Conservation (phyloP, 2,888 invertebrate species). For the Plagodis dolabraria region DNA sequence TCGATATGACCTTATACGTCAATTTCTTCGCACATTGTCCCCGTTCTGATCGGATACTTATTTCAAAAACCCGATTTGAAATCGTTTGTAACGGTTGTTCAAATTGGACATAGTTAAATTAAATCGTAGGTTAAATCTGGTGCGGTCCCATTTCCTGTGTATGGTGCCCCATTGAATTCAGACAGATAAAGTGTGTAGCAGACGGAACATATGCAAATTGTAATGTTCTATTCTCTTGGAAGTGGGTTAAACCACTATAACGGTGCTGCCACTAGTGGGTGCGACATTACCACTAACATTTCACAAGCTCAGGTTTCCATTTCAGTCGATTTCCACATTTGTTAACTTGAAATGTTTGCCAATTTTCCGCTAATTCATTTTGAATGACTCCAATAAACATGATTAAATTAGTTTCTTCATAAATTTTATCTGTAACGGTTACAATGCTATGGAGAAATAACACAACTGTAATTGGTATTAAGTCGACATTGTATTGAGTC, state of each 20-base stretch:
- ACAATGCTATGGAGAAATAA: slow-evolving; percentile 11
- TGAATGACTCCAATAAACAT: slow-evolving; percentile 17
- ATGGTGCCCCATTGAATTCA: slow-evolving; percentile 20
- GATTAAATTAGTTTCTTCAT: slow-evolving; percentile 16
- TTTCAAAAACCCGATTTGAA: slow-evolving; percentile 12
- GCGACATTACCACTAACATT: slow-evolving; percentile 52
- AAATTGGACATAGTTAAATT: slow-evolving; percentile 4
- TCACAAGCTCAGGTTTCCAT: slow-evolving; percentile 47
- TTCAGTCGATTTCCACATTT: slow-evolving; percentile 35
- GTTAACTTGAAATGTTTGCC: slow-evolving; percentile 11
- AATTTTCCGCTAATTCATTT: slow-evolving; percentile 25
- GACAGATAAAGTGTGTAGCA: slow-evolving; percentile 27
- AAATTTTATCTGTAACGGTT: slow-evolving; percentile 16
- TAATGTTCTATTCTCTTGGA: slow-evolving; percentile 36
- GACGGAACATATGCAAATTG: slow-evolving; percentile 33
- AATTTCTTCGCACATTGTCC: slow-evolving; percentile 25
- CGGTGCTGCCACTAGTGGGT: slow-evolving; percentile 46
- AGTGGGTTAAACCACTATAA: slow-evolving; percentile 52
- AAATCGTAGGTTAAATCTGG: slow-evolving; percentile 7
- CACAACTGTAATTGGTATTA: slow-evolving; percentile 8
- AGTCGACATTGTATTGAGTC: slow-evolving; percentile 8
- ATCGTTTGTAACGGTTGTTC: slow-evolving; percentile 5
- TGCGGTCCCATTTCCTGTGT: slow-evolving; percentile 12
- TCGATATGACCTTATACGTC: slow-evolving; percentile 43
- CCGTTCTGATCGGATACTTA: slow-evolving; percentile 27